Base-by-base conservation (phyloP, 2,797 vertebrate species). In the Remorina albescens region DNA sequence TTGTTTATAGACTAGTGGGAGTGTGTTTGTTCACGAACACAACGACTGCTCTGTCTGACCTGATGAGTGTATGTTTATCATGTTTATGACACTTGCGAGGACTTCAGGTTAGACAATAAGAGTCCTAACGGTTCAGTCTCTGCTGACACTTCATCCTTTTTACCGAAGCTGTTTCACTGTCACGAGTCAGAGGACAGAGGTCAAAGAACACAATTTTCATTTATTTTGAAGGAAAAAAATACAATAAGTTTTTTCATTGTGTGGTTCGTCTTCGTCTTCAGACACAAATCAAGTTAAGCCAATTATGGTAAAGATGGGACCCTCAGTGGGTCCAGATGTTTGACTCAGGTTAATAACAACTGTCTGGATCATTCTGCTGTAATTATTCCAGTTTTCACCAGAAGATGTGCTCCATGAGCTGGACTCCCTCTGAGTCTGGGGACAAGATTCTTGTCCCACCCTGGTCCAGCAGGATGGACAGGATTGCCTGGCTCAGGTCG, bases 331-430 rank as follows among this genome's bases (percentile, higher is more conserved):
- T n/a, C 30, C 30, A 44, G 18, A 44, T n/a, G n/a, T 44, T 44
- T 44, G 47, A 49, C 11, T 1, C 21, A 5, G 46, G 46, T 49
- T 49, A 23, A 10, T 44, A 46, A 21, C 21, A 51, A 15, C 8
- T 15, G n/a, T 50, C 25, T 50, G 23, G 47, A 25, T 49, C 21
- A 12, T 25, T 37, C 21, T 25, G 9, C 21, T n/a, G 16, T 6
- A 6, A 23, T 58, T 2, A 41, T 9, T 63, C 41, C 34, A 46
- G 21, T 32, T 15, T n/a, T 89, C 92, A 95, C 89, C 94, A 88
- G 75, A 93, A 95, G 57, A 95, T 69, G 4, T 82, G 92, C 9
- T 94, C 92, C 91, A 92, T 91, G 72, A 94, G 82, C 62, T 70
- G 61, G 28, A 80, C 82, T 32, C 74, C 85, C 25, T 94, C 87